These are phyloP conservation scores for Chaenogobius annularis DNA, from an alignment of 2,113 vertebrate species.

Conservation along the genomic window DNA sequence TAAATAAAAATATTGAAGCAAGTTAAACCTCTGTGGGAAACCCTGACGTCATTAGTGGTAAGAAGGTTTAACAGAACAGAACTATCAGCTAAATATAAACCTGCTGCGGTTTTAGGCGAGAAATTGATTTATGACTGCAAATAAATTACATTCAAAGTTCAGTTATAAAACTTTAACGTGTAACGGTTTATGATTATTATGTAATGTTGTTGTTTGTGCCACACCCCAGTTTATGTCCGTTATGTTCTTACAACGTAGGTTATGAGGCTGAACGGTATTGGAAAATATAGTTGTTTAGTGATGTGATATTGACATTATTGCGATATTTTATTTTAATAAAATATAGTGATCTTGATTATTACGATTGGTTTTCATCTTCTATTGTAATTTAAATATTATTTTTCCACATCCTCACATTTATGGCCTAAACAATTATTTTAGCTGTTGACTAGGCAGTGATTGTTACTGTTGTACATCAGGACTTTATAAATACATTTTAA, in stretches of 20 bases:
- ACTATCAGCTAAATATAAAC: constrained; percentile 41
- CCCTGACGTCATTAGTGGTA: background rate
- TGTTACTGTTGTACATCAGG: too few species aligned
- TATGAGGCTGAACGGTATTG: too few species aligned
- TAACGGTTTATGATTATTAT: background rate
- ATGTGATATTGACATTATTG: too few species aligned
- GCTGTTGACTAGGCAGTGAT: too few species aligned
- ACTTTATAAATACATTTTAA: too few species aligned
- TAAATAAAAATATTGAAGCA: background rate
- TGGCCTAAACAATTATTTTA: too few species aligned
- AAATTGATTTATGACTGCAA: background rate
- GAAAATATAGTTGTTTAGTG: too few species aligned
- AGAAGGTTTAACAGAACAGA: background rate
- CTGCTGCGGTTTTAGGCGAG: background rate
- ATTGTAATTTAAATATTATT: too few species aligned
- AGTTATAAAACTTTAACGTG: background rate
- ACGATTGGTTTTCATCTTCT: too few species aligned
- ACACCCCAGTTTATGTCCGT: background rate
- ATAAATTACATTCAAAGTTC: background rate
- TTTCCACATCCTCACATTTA: too few species aligned
- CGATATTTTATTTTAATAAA: too few species aligned
- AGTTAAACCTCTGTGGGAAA: background rate
- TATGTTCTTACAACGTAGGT: background rate
- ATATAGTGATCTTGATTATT: too few species aligned
- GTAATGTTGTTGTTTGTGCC: background rate